These are phyloP conservation scores for Sphaerophoria taeniata DNA, from an alignment of 2,888 invertebrate genomes.

Conservation along the genomic window DNA sequence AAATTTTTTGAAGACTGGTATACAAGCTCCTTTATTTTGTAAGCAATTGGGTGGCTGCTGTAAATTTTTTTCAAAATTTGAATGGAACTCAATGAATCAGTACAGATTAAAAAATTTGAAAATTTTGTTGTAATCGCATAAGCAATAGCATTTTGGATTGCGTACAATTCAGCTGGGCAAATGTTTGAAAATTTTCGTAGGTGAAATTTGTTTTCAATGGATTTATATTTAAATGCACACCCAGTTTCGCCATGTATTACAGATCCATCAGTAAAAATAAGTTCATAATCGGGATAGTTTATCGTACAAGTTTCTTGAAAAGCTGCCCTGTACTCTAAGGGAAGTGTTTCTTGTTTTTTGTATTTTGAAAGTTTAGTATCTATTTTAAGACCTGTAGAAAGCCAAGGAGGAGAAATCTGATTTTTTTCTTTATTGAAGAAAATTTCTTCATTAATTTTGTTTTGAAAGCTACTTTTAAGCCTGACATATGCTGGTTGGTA, in stretches of 20 bases:
- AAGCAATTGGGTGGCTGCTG: constrained; percentile 10
- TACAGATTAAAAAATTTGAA: constrained; percentile 33
- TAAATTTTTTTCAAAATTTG: constrained; percentile 24
- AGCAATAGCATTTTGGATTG: constrained; percentile 6
- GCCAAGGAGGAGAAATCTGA: constrained; percentile 9
- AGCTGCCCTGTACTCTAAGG: background rate
- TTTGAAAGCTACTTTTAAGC: background rate
- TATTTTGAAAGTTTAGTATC: background rate
- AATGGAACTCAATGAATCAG: constrained; percentile 25
- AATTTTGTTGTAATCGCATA: background rate
- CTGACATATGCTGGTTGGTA: constrained; percentile 11
- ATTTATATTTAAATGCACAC: constrained; percentile 12
- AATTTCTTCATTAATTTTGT: background rate
- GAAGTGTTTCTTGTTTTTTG: constrained; percentile 17
- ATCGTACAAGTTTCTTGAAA: background rate
- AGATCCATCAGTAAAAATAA: constrained; percentile 26
- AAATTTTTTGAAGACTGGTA: constrained; percentile 8
- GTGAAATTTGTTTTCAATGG: constrained; percentile 5
- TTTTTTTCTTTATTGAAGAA: constrained; percentile 5
- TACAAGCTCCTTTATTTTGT: constrained; percentile 24
- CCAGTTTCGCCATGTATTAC: constrained; percentile 14
- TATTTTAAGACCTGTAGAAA: background rate
- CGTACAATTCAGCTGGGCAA: constrained; percentile 14
- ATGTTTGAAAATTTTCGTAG: background rate
- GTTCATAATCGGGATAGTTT: background rate